Evolutionary conservation across 2,113 vertebrate genomes (phyloP).

Genomic region (Mormyrus iriodes): DNA sequence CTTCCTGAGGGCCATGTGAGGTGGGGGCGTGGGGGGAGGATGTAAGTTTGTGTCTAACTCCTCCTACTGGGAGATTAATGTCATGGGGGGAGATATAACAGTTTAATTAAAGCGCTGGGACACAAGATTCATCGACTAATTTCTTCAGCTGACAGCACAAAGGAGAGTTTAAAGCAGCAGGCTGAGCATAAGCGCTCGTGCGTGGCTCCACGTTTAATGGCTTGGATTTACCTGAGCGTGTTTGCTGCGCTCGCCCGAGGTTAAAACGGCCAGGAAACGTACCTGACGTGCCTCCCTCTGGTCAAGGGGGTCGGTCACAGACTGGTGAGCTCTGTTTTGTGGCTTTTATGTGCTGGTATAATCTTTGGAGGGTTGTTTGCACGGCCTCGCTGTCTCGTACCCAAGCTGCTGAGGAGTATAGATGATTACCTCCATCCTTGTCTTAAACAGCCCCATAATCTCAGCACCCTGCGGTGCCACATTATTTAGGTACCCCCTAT

Average conservation of each 20-base stretch:
- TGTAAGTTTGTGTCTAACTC: constrained; percentile 30
- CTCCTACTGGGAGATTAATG: constrained; percentile 39
- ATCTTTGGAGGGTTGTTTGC: background rate
- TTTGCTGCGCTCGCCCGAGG: background rate
- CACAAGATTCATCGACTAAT: constrained; percentile 41
- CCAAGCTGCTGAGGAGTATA: background rate
- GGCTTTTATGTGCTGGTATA: background rate
- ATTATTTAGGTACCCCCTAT: background rate
- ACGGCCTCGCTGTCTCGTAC: background rate
- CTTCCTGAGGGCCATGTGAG: background rate
- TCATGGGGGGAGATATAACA: constrained; percentile 29
- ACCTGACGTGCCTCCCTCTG: background rate
- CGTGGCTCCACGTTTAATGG: constrained; percentile 26
- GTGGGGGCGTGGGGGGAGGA: background rate
- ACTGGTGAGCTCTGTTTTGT: background rate
- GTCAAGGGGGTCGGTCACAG: background rate
- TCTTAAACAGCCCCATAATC: too few species aligned
- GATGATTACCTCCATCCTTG: constrained; percentile 12
- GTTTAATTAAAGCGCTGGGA: constrained; percentile 38
- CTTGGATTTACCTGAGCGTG: background rate
- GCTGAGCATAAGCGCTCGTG: background rate
- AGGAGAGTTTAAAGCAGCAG: constrained; percentile 33
- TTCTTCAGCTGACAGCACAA: constrained; percentile 37
- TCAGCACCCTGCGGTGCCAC: background rate
- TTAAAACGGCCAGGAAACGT: background rate